These are phyloP conservation scores for Psophia crepitans DNA, from an alignment of 2,113 vertebrate genomes.

Conservation along the genomic window DNA sequence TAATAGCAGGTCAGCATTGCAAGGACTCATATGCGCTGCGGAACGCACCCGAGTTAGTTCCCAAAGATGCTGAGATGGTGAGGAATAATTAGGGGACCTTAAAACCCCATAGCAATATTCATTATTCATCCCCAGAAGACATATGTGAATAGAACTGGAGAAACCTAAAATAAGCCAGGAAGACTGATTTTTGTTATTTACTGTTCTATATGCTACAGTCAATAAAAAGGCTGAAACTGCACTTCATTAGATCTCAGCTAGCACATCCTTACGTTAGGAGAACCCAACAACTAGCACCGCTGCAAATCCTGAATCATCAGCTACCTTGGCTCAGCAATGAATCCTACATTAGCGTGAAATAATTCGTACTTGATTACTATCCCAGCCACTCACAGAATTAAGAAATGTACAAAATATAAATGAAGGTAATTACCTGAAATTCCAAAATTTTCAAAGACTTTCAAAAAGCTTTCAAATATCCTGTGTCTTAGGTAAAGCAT, in stretches of 20 bases:
- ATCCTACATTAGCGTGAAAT: not conserved
- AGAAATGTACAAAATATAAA: not conserved
- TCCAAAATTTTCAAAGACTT: not conserved
- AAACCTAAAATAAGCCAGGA: not conserved
- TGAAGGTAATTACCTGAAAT: not conserved
- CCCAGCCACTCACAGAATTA: not conserved
- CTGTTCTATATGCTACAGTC: not conserved
- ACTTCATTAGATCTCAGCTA: not conserved
- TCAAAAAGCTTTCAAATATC: not conserved
- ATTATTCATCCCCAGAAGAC: not conserved
- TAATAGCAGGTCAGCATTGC: not conserved
- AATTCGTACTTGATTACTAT: not conserved
- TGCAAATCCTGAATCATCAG: not conserved
- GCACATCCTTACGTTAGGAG: not conserved
- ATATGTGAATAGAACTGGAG: not conserved
- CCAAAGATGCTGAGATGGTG: not conserved
- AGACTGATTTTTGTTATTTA: not conserved
- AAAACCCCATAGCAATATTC: not conserved
- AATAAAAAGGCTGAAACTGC: not conserved
- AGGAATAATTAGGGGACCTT: not conserved
- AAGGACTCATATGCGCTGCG: not conserved
- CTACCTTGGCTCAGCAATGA: not conserved
- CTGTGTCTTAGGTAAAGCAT: not conserved
- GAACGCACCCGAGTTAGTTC: not conserved
- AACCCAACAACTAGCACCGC: not conserved